A percentile compares a stretch with the other conserved stretches of the same genome.
phyloP scores from a whole-genome alignment of 64 coral and sea anemone species.

The Astreopora myriophthalma region DNA sequence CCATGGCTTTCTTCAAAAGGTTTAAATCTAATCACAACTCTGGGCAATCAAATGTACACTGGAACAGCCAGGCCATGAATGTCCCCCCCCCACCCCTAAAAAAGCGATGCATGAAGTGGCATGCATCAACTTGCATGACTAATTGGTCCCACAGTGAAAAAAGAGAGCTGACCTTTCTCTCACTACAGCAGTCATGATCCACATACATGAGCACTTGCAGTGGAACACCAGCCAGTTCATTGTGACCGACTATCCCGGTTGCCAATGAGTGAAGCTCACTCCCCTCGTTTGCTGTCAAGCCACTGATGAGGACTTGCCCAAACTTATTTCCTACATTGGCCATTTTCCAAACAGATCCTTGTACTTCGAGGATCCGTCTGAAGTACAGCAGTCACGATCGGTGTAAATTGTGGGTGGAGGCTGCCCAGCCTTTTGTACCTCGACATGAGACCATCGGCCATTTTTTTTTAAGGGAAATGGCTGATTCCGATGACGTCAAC shows the following conservation, averaged over 20 bases:
- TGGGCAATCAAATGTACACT: slow-evolving; percentile 70
- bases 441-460: too few relatives aligned
- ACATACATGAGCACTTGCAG: slow-evolving; percentile 47
- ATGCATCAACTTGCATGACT: slow-evolving; percentile 16
- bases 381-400: too few relatives aligned
- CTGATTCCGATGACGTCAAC: too few relatives aligned
- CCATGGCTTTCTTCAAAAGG: slow-evolving; percentile 12
- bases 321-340: slow-evolving; percentile 83
- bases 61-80: slow-evolving; percentile 1
- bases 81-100: slow-evolving; percentile 15
- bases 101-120: slow-evolving; percentile 64
- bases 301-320: slow-evolving; percentile 75
- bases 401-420: too few relatives aligned
- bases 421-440: too few relatives aligned
- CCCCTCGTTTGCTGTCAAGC: slow-evolving; percentile 65
- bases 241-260: slow-evolving; percentile 12
- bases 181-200: slow-evolving; percentile 73
- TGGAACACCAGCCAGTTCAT: slow-evolving; percentile 2
- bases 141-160: slow-evolving; percentile 57
- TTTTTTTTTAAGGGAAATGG: too few relatives aligned
- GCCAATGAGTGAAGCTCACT: slow-evolving; percentile 55
- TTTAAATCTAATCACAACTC: slow-evolving; percentile 47
- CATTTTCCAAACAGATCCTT: too few relatives aligned
- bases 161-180: slow-evolving; percentile 4
- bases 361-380: too few relatives aligned